These are phyloP conservation scores for Lichenostomus cassidix DNA, from an alignment of 2,113 vertebrate genomes.

Conservation along the genomic window DNA sequence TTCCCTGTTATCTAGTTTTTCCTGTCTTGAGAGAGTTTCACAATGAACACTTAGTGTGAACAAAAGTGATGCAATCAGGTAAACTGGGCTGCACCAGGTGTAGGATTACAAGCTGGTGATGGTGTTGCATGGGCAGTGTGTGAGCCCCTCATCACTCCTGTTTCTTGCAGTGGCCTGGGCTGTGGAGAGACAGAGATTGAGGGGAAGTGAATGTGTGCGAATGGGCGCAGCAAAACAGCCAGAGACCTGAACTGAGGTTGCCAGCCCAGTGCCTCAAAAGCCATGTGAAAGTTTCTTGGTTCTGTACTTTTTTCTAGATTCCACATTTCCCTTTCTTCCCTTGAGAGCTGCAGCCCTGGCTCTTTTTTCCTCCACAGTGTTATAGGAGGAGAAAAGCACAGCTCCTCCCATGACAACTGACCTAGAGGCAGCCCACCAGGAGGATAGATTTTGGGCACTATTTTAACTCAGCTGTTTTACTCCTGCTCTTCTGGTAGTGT, in stretches of 20 bases:
- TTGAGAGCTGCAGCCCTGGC: neutral
- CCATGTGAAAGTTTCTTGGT: neutral
- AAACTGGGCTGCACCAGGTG: neutral
- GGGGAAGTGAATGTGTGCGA: neutral
- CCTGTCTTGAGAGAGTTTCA: constrained; percentile 30
- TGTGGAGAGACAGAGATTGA: accelerated
- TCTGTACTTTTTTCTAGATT: neutral
- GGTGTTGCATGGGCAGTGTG: neutral
- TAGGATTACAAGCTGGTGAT: neutral
- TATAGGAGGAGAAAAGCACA: neutral
- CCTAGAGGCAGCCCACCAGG: neutral
- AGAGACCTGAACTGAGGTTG: neutral
- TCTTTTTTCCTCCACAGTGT: neutral
- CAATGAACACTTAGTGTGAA: neutral
- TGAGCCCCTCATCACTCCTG: neutral
- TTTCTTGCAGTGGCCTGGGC: neutral
- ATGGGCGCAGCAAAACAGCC: neutral
- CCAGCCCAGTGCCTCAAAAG: neutral
- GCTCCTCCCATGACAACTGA: neutral
- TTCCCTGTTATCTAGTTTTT: constrained; percentile 47
- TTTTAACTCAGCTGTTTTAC: neutral
- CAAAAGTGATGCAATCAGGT: neutral
- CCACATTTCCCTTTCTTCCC: neutral
- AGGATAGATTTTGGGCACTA: neutral
- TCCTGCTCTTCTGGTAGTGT: neutral